A percentile compares a stretch with the other conserved stretches of the same genome.
Conservation (phyloP, 2,888 invertebrate species). For the Philopedon plagiatum region DNA sequence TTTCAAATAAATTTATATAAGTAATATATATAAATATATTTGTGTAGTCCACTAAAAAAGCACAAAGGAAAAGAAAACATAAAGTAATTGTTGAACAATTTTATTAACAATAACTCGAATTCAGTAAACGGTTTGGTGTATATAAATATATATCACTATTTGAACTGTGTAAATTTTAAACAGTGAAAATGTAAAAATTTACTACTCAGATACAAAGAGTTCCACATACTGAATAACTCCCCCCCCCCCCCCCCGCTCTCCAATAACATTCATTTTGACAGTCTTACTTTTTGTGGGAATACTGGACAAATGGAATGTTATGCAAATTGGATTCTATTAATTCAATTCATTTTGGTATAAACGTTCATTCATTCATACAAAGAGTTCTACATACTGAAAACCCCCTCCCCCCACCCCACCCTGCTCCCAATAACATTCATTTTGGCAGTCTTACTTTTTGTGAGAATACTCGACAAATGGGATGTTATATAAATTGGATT, state of each 20-base stretch:
- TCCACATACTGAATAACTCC: background rate
- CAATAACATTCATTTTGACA: constrained; percentile 16
- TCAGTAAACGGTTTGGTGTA: constrained; percentile 2
- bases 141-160: constrained; percentile 32
- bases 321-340: no score
- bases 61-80: no score
- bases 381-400: background rate
- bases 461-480: constrained; percentile 21
- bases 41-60: no score
- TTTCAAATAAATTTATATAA: no score
- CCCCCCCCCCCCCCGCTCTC: no score
- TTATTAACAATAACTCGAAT: constrained; percentile 26
- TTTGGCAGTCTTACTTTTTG: constrained; percentile 17
- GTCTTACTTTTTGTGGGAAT: constrained; percentile 20
- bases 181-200: constrained; percentile 25
- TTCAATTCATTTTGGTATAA: no score
- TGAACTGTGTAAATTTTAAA: constrained; percentile 27
- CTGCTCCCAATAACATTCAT: constrained; percentile 4
- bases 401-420: no score
- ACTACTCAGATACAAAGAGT: background rate
- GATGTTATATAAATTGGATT: no score
- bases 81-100: background rate
- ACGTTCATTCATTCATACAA: no score
- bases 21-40: no score
- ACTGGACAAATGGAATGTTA: constrained; percentile 22